Evolutionary conservation across 2,888 invertebrate genomes (phyloP), one percentile per base, ranked within the genome.

Genomic region (Metellina segmentata): DNA sequence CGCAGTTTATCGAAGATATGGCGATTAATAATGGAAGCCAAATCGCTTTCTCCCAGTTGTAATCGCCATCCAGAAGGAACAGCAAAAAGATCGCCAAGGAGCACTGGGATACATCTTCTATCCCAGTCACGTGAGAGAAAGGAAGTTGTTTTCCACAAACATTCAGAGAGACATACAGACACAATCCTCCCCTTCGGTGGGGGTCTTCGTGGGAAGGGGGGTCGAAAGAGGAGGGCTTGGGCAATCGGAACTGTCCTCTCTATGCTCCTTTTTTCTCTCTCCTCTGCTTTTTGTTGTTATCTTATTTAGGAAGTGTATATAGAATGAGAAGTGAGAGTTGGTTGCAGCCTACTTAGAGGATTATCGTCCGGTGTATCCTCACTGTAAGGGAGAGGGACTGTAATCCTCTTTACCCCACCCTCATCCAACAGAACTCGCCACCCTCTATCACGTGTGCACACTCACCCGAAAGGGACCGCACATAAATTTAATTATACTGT

Each of bases 81-180:
- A 53, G 20, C 34, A 90, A 79, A 77, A 70, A 75, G 20, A 52
- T 20, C 51, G 11, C 75, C 78, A 85, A 81, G 86, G 70, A 90
- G 74, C 61, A 88, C 70, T 13, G 71, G 71, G 71, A 52, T 19
- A 61, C 89, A 69, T 83, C 72, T 53, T 52, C 81, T 19, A 81
- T 78, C 20, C 89, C 16, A 72, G 87, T 91, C 91, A 91, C 91
- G 90, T 86, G 82, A 69, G 9, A 1, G 16, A 49, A 69, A 83
- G 89, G 87, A 91, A 87, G 91, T 83, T 91, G 87, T 91, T 91
- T 87, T 82, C 91, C 87, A 74, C 91, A 87, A 79, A 87, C 83
- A 91, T 69, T 78, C 90, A 78, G 74, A 51, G 69, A 83, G 69
- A 83, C 90, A 79, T 77, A 86, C 77, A 85, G 77, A 75, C 72